Conservation (phyloP, 2,888 invertebrate species). For the Drosophila antonietae region DNA sequence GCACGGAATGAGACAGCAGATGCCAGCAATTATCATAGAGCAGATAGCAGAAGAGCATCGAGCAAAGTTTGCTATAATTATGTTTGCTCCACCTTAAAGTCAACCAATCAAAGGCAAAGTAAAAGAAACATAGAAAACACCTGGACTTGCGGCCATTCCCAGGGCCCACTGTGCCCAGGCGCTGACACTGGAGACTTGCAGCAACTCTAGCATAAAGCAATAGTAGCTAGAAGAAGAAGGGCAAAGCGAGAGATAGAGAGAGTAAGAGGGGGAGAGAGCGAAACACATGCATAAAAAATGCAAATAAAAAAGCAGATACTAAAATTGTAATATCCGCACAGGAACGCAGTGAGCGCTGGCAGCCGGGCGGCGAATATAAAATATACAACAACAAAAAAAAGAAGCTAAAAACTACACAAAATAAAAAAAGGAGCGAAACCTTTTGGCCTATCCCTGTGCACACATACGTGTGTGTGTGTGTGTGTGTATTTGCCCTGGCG, state of each 20-base stretch:
- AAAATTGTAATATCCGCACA: constrained; percentile 78
- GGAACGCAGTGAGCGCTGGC: constrained; percentile 54
- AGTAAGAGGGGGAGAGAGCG: background rate
- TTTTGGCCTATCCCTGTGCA: constrained; percentile 65
- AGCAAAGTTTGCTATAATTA: constrained; percentile 36
- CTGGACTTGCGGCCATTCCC: background rate
- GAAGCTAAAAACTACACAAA: constrained; percentile 29
- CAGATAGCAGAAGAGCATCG: constrained; percentile 31
- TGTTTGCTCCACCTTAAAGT: constrained; percentile 34
- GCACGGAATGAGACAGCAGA: constrained; percentile 5
- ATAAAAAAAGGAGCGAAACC: constrained; percentile 49
- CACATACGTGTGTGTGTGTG: background rate
- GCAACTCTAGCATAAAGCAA: background rate
- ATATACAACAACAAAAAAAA: constrained; percentile 22
- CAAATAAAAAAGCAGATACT: constrained; percentile 77
- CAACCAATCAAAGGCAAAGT: constrained; percentile 32
- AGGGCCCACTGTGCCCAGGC: constrained; percentile 51
- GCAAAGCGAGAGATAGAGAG: background rate
- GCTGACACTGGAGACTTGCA: constrained; percentile 4
- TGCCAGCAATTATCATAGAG: constrained; percentile 33
- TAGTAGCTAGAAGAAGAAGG: constrained; percentile 38
- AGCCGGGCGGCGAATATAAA: constrained; percentile 21
- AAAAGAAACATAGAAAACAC: constrained; percentile 15
- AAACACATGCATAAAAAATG: constrained; percentile 76
- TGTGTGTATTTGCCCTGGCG: constrained; percentile 59